These are phyloP conservation scores for Monochamus alternatus DNA, from an alignment of 2,888 invertebrate species.

Conservation along the genomic window DNA sequence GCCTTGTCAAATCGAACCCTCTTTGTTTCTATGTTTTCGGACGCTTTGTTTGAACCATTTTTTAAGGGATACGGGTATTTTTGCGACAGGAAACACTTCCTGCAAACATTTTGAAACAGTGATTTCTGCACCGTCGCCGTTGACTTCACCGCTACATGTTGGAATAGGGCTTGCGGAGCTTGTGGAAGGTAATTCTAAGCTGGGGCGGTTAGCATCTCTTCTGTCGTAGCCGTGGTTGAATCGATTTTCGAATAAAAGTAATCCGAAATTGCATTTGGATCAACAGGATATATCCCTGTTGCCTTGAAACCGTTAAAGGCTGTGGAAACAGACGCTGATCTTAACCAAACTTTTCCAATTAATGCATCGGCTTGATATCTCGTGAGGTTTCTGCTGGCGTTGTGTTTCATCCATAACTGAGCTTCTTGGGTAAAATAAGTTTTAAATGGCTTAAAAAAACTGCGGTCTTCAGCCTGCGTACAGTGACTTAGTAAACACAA, in stretches of 20 bases:
- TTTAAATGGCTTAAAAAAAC: conserved; percentile 58
- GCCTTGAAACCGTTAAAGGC: conserved; percentile 29
- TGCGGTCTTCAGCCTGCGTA: conserved; percentile 59
- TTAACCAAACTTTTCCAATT: conserved; percentile 33
- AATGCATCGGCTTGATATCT: conserved; percentile 35
- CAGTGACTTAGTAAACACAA: conserved; percentile 59
- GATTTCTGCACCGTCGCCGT: background rate
- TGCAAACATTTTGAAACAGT: no score
- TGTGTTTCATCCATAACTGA: conserved; percentile 31
- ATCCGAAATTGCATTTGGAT: conserved; percentile 29
- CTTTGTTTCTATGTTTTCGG: background rate
- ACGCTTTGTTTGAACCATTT: background rate
- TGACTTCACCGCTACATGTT: conserved; percentile 31
- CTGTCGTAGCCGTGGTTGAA: conserved; percentile 25
- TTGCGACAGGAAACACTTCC: no score
- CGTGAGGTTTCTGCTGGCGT: conserved; percentile 27
- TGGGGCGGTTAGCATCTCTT: conserved; percentile 34
- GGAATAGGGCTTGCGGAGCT: conserved; percentile 33
- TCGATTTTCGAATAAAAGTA: conserved; percentile 30
- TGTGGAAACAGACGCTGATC: conserved; percentile 30
- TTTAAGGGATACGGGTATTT: background rate
- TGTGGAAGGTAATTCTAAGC: conserved; percentile 30
- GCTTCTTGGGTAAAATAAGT: conserved; percentile 48
- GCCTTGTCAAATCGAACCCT: background rate
- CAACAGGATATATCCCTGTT: conserved; percentile 36